Conservation (phyloP, 1,140 invertebrate species). For the Anadara kagoshimensis region DNA sequence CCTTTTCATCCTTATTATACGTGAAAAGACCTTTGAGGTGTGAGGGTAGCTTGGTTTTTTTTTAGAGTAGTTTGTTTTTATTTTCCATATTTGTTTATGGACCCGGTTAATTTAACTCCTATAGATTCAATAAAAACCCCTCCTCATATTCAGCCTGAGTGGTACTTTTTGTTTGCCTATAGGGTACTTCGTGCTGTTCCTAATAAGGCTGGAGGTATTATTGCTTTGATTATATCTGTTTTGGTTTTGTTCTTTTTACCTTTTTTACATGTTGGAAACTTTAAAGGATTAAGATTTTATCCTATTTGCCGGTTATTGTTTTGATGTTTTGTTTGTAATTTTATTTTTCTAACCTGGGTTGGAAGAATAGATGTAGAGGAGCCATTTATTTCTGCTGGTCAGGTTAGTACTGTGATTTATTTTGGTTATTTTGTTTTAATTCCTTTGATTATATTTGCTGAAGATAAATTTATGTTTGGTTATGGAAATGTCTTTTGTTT, state of each 20-base stretch:
- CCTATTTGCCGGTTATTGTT: too few relatives aligned
- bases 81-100: conserved; percentile 78
- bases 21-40: conserved; percentile 47
- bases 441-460: too few relatives aligned
- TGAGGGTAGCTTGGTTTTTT: conserved; percentile 71
- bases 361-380: too few relatives aligned
- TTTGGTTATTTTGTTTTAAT: too few relatives aligned
- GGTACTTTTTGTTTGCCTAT: conserved; percentile 86
- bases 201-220: conserved; percentile 84
- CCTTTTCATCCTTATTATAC: conserved; percentile 76
- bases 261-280: too few relatives aligned
- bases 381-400: too few relatives aligned
- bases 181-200: conserved; percentile 83
- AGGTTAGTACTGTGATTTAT: too few relatives aligned
- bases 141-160: conserved; percentile 84
- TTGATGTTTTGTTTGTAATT: too few relatives aligned
- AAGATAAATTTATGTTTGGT: too few relatives aligned
- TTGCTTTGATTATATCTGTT: conserved; percentile 73
- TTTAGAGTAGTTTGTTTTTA: conserved; percentile 69
- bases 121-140: conserved; percentile 82
- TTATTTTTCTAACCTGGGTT: too few relatives aligned
- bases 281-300: too few relatives aligned
- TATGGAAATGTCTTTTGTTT: too few relatives aligned
- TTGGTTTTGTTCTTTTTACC: conserved; percentile 4
- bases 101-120: conserved; percentile 82